Percentiles rank a stretch among this genome's conserved stretches.
phyloP scores from a whole-genome alignment of 53 echinoderm and acorn worm genomes.

The Apostichopus leukothele region DNA sequence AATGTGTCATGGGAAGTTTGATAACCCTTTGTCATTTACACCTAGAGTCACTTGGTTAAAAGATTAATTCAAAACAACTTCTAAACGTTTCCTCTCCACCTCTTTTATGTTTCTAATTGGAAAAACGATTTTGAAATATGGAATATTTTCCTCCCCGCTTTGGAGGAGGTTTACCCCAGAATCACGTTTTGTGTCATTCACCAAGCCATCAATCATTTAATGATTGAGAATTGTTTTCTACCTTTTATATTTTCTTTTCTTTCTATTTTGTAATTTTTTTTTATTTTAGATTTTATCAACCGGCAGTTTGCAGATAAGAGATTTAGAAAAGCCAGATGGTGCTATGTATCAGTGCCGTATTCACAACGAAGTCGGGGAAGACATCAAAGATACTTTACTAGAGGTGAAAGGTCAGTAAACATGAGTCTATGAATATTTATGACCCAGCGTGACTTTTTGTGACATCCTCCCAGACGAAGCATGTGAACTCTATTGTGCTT shows the following conservation, averaged over 20 bases:
- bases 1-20: too few relatives aligned
- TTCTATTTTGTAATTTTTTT: background rate
- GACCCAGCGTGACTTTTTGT: background rate
- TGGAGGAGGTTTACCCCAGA: background rate
- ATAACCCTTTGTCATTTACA: too few relatives aligned
- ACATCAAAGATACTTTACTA: constrained; percentile 77
- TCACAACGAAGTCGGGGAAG: constrained; percentile 78
- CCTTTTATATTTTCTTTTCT: background rate
- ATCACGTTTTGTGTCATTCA: background rate
- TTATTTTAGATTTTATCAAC: constrained; percentile 58
- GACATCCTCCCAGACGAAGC: too few relatives aligned
- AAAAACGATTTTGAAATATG: background rate
- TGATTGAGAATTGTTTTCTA: background rate
- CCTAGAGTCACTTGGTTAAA: too few relatives aligned
- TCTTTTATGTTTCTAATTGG: background rate
- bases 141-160: background rate
- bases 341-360: constrained; percentile 90
- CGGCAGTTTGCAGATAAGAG: constrained; percentile 74
- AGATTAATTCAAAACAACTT: too few relatives aligned
- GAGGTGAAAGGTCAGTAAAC: constrained; percentile 77
- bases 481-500: too few relatives aligned
- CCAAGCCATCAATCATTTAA: background rate
- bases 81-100: background rate
- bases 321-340: constrained; percentile 63
- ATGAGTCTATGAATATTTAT: background rate